Percentiles rank a stretch among this genome's conserved stretches.
Evolutionary conservation across 2,797 vertebrate genomes (phyloP).

Genomic region (Myotis vivesi): DNA sequence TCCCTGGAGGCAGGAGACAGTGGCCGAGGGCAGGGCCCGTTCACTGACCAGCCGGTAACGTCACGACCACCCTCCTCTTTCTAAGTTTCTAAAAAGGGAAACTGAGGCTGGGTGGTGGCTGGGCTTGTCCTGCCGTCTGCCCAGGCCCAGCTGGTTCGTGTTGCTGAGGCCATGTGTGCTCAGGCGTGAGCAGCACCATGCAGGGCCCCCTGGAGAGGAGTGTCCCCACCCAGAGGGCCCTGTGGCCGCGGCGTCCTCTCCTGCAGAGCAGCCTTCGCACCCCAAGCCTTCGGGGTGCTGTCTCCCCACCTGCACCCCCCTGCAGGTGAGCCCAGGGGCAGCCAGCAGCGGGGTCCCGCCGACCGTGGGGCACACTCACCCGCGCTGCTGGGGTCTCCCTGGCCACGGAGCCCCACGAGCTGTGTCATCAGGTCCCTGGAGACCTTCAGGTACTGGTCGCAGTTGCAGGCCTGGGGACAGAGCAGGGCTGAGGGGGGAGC

Average conservation of each 20-base stretch:
- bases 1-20: background rate
- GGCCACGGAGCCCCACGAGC: slow-evolving; percentile 82
- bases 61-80: background rate
- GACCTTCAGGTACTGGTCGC: slow-evolving; percentile 88
- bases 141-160: accelerated
- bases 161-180: accelerated
- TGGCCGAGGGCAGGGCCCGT: accelerated
- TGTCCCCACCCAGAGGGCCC: background rate
- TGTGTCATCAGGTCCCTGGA: slow-evolving; percentile 85
- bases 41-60: accelerated
- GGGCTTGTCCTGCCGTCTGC: background rate
- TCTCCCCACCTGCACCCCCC: background rate
- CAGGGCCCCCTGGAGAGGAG: background rate
- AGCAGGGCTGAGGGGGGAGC: background rate
- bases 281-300: too few relatives aligned
- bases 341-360: background rate
- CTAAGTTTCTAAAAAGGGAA: background rate
- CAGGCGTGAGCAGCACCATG: accelerated
- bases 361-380: background rate
- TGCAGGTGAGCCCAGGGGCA: background rate
- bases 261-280: background rate
- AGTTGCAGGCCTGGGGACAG: slow-evolving; percentile 87
- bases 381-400: accelerated
- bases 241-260: accelerated
- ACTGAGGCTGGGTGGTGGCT: background rate